phyloP scores from a whole-genome alignment of 2,797 vertebrate genomes.

The Peromyscus aztecus region DNA sequence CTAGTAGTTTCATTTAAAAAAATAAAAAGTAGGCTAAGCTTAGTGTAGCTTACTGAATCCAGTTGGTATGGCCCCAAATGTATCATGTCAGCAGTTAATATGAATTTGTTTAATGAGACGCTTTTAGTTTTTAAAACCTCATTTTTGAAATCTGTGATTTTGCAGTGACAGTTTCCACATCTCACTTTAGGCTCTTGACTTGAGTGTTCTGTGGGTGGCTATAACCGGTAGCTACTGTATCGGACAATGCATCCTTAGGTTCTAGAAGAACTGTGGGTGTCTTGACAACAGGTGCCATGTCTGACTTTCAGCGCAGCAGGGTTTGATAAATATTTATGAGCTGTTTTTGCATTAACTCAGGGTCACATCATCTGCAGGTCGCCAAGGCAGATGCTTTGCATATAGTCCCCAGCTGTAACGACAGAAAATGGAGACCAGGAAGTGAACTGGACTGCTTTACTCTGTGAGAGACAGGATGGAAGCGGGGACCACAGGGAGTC shows the following conservation, averaged over 20 bases:
- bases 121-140: conserved; percentile 34
- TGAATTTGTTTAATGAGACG: neutral
- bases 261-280: neutral
- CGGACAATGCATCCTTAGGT: neutral
- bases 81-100: neutral
- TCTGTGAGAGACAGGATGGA: neutral
- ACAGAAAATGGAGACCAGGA: neutral
- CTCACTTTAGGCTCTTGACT: conserved; percentile 4
- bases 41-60: conserved; percentile 32
- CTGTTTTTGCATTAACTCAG: neutral
- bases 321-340: conserved; percentile 30
- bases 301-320: neutral
- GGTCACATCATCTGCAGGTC: neutral
- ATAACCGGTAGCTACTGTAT: neutral
- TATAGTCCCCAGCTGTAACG: neutral
- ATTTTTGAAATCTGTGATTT: conserved; percentile 1
- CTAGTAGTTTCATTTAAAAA: neutral
- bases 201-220: neutral
- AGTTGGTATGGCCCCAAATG: neutral
- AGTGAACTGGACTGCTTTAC: neutral
- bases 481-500: fast-evolving
- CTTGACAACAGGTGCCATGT: neutral
- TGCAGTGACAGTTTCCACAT: neutral
- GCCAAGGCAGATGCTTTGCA: neutral
- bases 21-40: neutral